Percentiles rank a stretch among this genome's conserved stretches.
Evolutionary conservation across 2,113 vertebrate genomes (phyloP).

Genomic region (Tapirus terrestris): DNA sequence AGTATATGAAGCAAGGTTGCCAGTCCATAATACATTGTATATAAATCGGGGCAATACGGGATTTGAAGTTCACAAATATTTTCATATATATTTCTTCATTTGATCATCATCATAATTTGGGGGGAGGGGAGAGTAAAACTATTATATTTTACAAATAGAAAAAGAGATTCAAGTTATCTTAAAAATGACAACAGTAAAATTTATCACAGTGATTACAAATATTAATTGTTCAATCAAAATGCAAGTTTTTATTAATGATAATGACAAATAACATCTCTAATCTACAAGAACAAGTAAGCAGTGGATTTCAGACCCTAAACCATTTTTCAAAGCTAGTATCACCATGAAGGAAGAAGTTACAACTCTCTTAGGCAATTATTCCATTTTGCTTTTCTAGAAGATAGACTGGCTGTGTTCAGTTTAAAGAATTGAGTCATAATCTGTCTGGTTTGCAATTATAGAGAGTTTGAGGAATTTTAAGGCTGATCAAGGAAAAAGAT

Average conservation of each 20-base stretch:
- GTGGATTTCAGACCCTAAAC: neutral
- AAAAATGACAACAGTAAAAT: neutral
- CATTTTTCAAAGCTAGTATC: too few relatives aligned
- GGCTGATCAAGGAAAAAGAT: neutral
- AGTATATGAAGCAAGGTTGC: neutral
- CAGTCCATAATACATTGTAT: neutral
- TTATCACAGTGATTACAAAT: neutral
- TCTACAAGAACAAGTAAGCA: neutral
- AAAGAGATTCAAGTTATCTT: neutral
- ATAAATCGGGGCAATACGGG: neutral
- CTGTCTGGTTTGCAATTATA: neutral
- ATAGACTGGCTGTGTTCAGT: neutral
- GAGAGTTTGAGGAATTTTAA: neutral
- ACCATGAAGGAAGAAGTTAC: neutral
- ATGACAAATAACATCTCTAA: neutral
- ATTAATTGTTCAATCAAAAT: neutral
- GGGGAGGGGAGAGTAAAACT: neutral
- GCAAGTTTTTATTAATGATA: neutral
- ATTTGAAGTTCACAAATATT: neutral
- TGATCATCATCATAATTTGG: neutral
- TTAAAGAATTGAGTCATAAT: neutral
- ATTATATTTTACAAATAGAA: neutral
- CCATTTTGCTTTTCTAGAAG: neutral
- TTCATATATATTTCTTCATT: neutral
- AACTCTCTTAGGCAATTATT: neutral